Conservation (phyloP, 2,797 vertebrate genomes). For the Botia almorhae region DNA sequence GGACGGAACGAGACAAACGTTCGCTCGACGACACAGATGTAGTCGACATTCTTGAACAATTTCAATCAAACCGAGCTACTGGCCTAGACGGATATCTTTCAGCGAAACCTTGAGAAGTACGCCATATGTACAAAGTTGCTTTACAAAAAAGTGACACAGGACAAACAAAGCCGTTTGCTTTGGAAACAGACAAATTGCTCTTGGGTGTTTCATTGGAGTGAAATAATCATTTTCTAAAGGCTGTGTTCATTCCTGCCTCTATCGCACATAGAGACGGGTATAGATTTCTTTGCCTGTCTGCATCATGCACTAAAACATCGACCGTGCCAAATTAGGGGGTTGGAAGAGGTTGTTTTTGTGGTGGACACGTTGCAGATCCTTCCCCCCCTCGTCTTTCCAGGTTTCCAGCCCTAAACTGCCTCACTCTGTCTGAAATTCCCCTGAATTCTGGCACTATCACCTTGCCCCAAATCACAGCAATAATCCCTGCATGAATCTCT, state of each 20-base stretch:
- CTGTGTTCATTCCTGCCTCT: constrained; percentile 69
- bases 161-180: constrained; percentile 17
- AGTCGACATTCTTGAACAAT: constrained; percentile 40
- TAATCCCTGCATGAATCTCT: constrained; percentile 78
- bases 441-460: constrained; percentile 33
- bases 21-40: constrained; percentile 37
- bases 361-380: constrained; percentile 12
- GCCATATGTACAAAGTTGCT: constrained; percentile 26
- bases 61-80: constrained; percentile 47
- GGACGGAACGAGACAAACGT: neutral
- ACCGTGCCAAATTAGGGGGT: constrained; percentile 73
- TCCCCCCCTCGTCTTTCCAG: constrained; percentile 18
- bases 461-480: constrained; percentile 74
- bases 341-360: constrained; percentile 44
- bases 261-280: constrained; percentile 5
- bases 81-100: constrained; percentile 26
- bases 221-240: constrained; percentile 71
- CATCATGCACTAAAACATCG: constrained; percentile 64
- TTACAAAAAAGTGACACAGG: constrained; percentile 30
- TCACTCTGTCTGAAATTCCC: constrained; percentile 63
- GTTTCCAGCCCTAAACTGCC: constrained; percentile 56
- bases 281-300: constrained; percentile 26
- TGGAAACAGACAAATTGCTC: constrained; percentile 28
- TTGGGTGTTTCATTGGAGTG: constrained; percentile 75
- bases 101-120: constrained; percentile 37